Base-by-base conservation (phyloP, 2,888 invertebrate genomes). In the Drosophila ochracea region DNA sequence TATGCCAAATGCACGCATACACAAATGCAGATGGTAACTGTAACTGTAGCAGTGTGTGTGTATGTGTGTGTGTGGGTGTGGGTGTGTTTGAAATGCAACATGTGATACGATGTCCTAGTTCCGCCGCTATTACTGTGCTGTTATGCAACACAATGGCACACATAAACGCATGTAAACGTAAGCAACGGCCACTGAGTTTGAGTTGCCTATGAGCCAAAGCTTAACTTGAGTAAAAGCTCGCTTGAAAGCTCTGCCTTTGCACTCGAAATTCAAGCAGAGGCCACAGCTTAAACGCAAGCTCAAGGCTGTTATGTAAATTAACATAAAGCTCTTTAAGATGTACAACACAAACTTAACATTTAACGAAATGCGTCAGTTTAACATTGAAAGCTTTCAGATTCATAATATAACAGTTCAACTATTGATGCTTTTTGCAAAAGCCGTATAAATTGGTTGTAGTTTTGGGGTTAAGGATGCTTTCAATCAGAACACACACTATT, bases 51-150 rank as follows among this genome's bases (percentile, higher is more conserved):
- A 60, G 68, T 55, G 16, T 47, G 43, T 62, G 39, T 68, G 39
- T 64, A 25, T 25, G 25, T 25, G 68, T 55, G 16, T 47, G 43
- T 62, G 39, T 68, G 39, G 62, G 43, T 68, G 64, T 73, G 64
- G 66, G 67, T 67, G 57, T 67, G 79, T 69, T 57, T 54, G 75
- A 84, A 88, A 90, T 89, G 92, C 91, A 91, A 91, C 91, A 91
- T 92, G 91, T 91, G 92, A 91, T 92, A 90, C 87, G 83, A 81
- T 92, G 92, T 92, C 91, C 92, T 87, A 92, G 92, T 87, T 92
- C 82, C 78, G 78, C 70, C 85, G 59, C 91, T 79, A 82, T 86
- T 86, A 91, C 85, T 87, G 72, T 68, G 79, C 78, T 87, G 91
- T 89, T 91, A 90, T 81, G 85, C 91, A 91, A 85, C 73, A 85